Percentiles rank a stretch among this genome's conserved stretches.
Conservation (phyloP, 2,797 vertebrate genomes). For the Oreochromis grahami region DNA sequence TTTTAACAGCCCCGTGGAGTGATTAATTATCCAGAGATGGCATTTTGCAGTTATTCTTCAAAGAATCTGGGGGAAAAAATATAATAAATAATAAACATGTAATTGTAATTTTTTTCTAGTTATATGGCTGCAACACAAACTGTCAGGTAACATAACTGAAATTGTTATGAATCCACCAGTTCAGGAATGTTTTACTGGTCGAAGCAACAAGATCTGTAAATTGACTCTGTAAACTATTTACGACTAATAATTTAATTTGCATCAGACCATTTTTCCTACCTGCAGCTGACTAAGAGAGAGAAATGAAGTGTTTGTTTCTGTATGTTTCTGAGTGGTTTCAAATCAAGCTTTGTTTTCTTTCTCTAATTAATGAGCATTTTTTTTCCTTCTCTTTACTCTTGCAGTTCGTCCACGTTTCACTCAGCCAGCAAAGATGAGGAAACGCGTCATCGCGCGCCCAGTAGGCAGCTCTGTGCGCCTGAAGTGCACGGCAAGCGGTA, state of each 20-base stretch:
- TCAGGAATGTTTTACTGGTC: not conserved
- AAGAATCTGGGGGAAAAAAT: fast-evolving
- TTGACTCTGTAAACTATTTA: constrained; percentile 20
- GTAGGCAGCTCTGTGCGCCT: constrained; percentile 95
- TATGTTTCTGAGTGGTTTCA: not conserved
- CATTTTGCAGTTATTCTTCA: not conserved
- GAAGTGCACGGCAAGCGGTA: constrained; percentile 92
- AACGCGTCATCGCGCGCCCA: constrained; percentile 91
- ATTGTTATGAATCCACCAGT: constrained; percentile 1
- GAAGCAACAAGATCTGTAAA: constrained; percentile 26
- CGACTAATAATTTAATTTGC: not conserved
- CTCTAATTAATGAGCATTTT: not conserved
- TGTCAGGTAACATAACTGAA: constrained; percentile 2
- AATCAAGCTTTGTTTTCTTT: not conserved
- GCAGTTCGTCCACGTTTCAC: constrained; percentile 93
- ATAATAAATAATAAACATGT: not conserved
- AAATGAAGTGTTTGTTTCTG: not conserved
- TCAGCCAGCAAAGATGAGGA: constrained; percentile 97
- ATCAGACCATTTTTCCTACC: not conserved
- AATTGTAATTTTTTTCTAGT: not conserved
- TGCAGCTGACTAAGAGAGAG: not conserved
- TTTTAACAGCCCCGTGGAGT: not conserved
- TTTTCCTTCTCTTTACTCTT: not conserved
- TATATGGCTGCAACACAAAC: not conserved
- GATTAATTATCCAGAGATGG: not conserved